Base-by-base conservation (phyloP, 2,888 invertebrate species). In the Pasiphila rectangulata region DNA sequence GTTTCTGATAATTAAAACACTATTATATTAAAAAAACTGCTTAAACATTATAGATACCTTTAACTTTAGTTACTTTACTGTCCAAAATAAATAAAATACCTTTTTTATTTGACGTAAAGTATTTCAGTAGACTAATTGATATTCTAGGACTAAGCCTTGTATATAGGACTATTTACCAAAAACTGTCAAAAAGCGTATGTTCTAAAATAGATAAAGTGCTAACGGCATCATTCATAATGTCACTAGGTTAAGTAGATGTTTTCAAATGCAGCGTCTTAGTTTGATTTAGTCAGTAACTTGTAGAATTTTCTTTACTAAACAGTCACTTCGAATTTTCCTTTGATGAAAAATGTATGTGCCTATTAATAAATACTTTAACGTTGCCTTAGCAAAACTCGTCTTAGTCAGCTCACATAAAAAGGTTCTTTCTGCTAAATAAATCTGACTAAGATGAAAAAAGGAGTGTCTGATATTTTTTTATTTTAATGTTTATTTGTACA, bases 131-230 rank as follows among this genome's bases (percentile, higher is more conserved):
- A 21, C 25, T 6, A 19, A 20, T 16, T 23, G 2, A 12, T 35
- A 24, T 29, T 3, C 12, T 49, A 52, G 25, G n/a, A 17, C 21
- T 68, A 63, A 63, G 59, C 41, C 54, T 58, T 69, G 67, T 72
- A 69, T 50, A 53, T 65, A 65, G 54, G 54, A 46, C 61, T 59
- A 64, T 57, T 61, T 9, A 27, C 13, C 27, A 64, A 67, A 70
- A 70, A 72, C 59, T 70, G 70, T 69, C 59, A 70, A 72, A 82
- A 87, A 86, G 87, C 87, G 87, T 75, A 71, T 64, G 84, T 87
- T 87, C 87, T 87, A 87, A 87, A 87, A 71, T 86, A 87, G 83
- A 70, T 81, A 78, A 75, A 70, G 69, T 79, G 76, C 77, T 79
- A 72, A 71, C 62, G 61, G 67, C 67, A 48, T 39, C 34, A 41